These are phyloP conservation scores for Allygus modestus DNA, from an alignment of 2,888 invertebrate species.

Conservation along the genomic window DNA sequence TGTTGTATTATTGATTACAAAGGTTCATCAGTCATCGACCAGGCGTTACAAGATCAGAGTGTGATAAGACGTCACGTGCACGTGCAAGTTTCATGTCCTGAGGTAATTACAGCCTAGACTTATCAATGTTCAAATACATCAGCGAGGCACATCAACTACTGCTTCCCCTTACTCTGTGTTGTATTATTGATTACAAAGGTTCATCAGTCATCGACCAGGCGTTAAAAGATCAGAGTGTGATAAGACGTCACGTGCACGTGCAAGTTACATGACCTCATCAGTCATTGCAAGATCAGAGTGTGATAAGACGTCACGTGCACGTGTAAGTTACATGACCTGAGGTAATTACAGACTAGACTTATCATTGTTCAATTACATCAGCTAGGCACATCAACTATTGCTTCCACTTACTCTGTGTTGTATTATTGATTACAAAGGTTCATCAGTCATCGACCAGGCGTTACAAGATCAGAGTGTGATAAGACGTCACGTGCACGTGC, in stretches of 20 bases:
- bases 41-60: neutral
- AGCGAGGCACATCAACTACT: neutral
- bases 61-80: constrained; percentile 10
- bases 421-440: constrained; percentile 14
- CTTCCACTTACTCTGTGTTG: neutral
- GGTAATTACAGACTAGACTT: constrained; percentile 17
- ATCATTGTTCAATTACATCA: constrained; percentile 2
- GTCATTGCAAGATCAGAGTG: neutral
- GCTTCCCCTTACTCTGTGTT: neutral
- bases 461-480: neutral
- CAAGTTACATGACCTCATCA: neutral
- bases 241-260: constrained; percentile 5
- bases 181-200: constrained; percentile 23
- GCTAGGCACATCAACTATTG: neutral
- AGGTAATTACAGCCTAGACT: constrained; percentile 17
- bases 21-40: constrained; percentile 9
- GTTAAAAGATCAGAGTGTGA: neutral
- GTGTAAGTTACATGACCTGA: neutral
- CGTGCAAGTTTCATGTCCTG: neutral
- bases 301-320: constrained; percentile 5
- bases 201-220: neutral
- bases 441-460: neutral
- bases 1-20: constrained; percentile 26
- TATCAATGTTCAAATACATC: constrained; percentile 32
- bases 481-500: constrained; percentile 5